Evolutionary conservation across 2,797 vertebrate genomes (phyloP).

Genomic region (Micropoecilia bifurca): DNA sequence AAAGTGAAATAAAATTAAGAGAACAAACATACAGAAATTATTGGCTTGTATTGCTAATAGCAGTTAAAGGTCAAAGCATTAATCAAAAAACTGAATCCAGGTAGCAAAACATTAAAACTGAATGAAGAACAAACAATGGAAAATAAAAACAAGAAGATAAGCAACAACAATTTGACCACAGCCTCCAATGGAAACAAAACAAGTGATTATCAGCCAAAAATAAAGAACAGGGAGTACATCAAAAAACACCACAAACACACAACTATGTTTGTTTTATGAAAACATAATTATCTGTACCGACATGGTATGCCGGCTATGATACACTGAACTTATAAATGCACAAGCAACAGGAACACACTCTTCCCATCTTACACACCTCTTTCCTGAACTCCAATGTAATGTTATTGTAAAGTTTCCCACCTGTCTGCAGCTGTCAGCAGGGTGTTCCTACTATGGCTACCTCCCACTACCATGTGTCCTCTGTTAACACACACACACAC

Average conservation of each 20-base stretch:
- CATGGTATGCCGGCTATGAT: neutral
- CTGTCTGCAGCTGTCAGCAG: slow-evolving; percentile 69
- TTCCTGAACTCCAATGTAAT: slow-evolving; percentile 34
- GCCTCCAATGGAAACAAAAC: neutral
- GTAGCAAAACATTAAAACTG: neutral
- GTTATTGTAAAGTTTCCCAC: slow-evolving; percentile 67
- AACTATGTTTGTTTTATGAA: neutral
- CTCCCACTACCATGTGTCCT: slow-evolving; percentile 54
- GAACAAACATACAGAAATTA: neutral
- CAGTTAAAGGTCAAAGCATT: neutral
- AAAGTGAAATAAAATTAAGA: neutral
- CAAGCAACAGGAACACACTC: neutral
- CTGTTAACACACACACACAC: slow-evolving; percentile 11
- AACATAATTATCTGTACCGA: neutral
- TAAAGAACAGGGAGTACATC: neutral
- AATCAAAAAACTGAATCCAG: neutral
- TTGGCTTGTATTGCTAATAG: neutral
- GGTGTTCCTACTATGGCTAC: slow-evolving; percentile 41
- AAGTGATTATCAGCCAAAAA: neutral
- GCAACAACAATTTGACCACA: neutral
- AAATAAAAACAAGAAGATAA: neutral
- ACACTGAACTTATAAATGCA: neutral
- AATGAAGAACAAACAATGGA: neutral
- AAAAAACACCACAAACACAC: neutral
- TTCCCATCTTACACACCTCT: slow-evolving; percentile 16